Percentiles rank a stretch among this genome's conserved stretches.
Evolutionary conservation across 2,888 invertebrate genomes (phyloP).

Genomic region (Diplolepis rosae): DNA sequence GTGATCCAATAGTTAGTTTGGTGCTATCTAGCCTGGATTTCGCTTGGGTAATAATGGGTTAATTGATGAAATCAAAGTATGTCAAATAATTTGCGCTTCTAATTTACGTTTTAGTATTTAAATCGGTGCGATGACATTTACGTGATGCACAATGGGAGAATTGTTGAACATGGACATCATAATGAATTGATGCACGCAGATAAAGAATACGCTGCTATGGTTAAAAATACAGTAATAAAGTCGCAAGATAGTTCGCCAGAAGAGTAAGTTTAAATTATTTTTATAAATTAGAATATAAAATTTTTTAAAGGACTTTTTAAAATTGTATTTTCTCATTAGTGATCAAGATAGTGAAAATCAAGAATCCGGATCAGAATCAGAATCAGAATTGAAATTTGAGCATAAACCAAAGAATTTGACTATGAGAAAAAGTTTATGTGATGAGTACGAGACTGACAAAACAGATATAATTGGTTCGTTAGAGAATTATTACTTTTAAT

Average conservation of each 20-base stretch:
- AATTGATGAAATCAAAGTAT: no score
- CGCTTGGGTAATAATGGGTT: no score
- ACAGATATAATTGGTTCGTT: constrained; percentile 10
- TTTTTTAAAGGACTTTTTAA: background rate
- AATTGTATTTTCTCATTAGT: background rate
- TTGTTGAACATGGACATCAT: constrained; percentile 77
- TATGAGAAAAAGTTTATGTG: background rate
- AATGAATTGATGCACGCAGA: constrained; percentile 72
- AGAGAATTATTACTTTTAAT: background rate
- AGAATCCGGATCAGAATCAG: constrained; percentile 12
- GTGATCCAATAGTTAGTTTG: no score
- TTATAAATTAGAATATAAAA: background rate
- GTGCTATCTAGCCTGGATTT: no score
- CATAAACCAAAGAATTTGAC: background rate
- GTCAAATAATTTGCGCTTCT: no score
- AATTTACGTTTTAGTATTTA: constrained; percentile 72
- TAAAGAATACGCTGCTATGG: constrained; percentile 66
- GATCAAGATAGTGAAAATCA: constrained; percentile 7
- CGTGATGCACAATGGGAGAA: constrained; percentile 76
- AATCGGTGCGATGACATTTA: constrained; percentile 77
- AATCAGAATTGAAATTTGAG: background rate
- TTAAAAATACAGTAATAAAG: constrained; percentile 50
- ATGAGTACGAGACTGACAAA: constrained; percentile 11
- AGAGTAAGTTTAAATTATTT: constrained; percentile 31
- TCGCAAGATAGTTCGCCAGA: constrained; percentile 35